These are phyloP conservation scores for Flexamia atlantica DNA, from an alignment of 2,888 invertebrate genomes.

Conservation along the genomic window DNA sequence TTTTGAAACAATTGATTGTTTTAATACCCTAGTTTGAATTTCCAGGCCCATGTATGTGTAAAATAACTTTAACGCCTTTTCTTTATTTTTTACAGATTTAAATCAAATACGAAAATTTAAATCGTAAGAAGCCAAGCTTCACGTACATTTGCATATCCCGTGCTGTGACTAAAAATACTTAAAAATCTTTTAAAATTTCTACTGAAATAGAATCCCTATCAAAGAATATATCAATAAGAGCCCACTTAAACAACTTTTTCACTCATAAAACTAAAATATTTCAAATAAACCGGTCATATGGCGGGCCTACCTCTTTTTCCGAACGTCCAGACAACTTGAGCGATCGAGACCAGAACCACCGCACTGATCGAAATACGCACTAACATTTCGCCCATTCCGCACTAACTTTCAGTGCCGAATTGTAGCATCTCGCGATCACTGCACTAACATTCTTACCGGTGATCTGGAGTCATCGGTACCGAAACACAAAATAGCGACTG, in stretches of 20 bases:
- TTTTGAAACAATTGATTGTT: too few species aligned
- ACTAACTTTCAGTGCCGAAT: conserved; percentile 1
- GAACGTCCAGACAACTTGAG: conserved; percentile 15
- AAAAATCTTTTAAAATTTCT: too few species aligned
- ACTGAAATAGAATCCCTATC: too few species aligned
- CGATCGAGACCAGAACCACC: neutral
- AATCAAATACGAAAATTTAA: too few species aligned
- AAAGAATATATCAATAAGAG: neutral
- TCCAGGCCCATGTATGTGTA: too few species aligned
- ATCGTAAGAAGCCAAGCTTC: too few species aligned
- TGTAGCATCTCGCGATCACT: neutral
- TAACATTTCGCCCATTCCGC: conserved; percentile 11
- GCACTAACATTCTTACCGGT: conserved; percentile 3
- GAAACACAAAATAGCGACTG: conserved; percentile 1
- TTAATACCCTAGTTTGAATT: too few species aligned
- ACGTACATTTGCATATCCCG: too few species aligned
- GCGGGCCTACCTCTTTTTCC: conserved; percentile 42
- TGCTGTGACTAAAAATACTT: too few species aligned
- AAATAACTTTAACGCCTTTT: too few species aligned
- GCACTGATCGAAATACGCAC: conserved; percentile 38
- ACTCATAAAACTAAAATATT: conserved; percentile 14
- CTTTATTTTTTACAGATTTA: too few species aligned
- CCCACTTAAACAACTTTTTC: neutral
- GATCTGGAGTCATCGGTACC: neutral
- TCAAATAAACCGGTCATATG: neutral